Evolutionary conservation across 2,888 invertebrate genomes (phyloP).

Genomic region (Yponomeuta evonymella): DNA sequence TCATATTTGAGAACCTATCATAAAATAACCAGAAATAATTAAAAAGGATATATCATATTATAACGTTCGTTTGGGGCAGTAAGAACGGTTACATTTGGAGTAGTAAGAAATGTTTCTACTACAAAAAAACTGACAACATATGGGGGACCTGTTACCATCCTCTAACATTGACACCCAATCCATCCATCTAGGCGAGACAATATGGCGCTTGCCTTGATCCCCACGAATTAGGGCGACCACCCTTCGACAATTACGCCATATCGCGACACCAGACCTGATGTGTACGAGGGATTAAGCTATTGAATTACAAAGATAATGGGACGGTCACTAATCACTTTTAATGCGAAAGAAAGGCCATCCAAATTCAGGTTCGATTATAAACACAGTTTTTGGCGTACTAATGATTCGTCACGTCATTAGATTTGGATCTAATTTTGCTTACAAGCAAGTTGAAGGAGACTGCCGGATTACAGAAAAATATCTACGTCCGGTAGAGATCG

Average conservation of each 20-base stretch:
- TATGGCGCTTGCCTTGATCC: constrained; percentile 44
- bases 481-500: neutral
- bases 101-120: neutral
- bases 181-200: constrained; percentile 36
- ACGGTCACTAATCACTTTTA: neutral
- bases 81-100: too few relatives aligned
- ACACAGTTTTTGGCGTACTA: neutral
- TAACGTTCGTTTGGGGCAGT: too few relatives aligned
- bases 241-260: constrained; percentile 60
- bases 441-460: too few relatives aligned
- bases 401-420: neutral
- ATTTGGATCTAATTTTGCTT: neutral
- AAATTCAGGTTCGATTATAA: neutral
- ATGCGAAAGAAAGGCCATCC: neutral
- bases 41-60: too few relatives aligned
- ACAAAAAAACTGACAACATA: neutral
- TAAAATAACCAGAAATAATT: too few relatives aligned
- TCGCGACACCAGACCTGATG: constrained; percentile 57
- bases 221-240: constrained; percentile 61
- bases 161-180: constrained; percentile 55
- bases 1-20: too few relatives aligned
- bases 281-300: constrained; percentile 48
- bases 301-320: constrained; percentile 31
- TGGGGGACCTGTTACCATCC: constrained; percentile 13
- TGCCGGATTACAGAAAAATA: too few relatives aligned